Base-by-base conservation (phyloP, 2,113 vertebrate genomes). In the Capra hircus region DNA sequence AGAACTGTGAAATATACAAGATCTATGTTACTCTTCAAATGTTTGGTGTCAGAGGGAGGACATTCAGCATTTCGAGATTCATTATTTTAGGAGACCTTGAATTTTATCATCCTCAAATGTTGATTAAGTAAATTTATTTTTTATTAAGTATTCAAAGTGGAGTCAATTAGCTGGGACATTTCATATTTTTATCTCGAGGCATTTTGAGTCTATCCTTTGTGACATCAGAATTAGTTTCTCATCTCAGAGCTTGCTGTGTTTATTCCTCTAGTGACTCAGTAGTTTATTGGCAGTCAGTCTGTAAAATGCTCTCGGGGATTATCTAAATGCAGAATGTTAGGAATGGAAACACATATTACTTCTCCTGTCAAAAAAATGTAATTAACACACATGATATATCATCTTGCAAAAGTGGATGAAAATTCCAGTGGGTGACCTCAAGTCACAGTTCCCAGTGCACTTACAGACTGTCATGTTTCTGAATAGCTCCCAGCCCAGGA, bases 201-300 rank as follows among this genome's bases (percentile, higher is more conserved):
- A 85, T 95, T 97, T 71, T 88, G 45, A 64, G 21, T 78, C 62
- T 94, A 57, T 84, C 88, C 50, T 91, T 52, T 62, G 40, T 93
- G 78, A 45, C 40, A 97, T 94, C 62, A 95, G 82, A 96, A 94
- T 95, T 87, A 64, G 55, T 90, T 95, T 94, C 52, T 91, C 74
- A 27, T 97, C 57, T 91, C 40, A 59, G 88, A 92, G 25, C 74
- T 94, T 93, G 83, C 64, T 96, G 3, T 64, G 88, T 95, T 93
- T 74, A 94, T 97, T 94, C 90, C 89, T 97, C 88, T 91, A 74
- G 92, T 91, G 94, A 94, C n/a, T 93, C 11, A 52, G 85, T 95
- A 53, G 78, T 95, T 97, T 94, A 96, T 95, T 97, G 88, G 90
- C 94, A 95, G 55, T 93, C 53, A 87, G 93, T 90, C 89, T 97